A percentile compares a stretch with the other conserved stretches of the same genome.
Conservation (phyloP, 2,113 vertebrate genomes). For the Cricetomys ansorgei region DNA sequence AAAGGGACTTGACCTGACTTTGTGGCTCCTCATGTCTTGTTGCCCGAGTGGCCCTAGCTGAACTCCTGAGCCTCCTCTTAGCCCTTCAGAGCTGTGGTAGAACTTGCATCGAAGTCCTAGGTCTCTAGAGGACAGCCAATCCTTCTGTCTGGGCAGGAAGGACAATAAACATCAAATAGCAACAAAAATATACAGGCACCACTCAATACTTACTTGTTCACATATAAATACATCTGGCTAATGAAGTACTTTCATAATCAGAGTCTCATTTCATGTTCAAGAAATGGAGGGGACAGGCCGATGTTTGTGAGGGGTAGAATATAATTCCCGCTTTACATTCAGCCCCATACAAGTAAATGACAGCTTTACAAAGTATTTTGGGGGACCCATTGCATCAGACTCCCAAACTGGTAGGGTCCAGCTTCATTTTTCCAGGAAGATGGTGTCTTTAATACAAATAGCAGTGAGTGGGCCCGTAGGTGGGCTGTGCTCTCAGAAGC, state of each 20-base stretch:
- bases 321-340: neutral
- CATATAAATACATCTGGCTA: neutral
- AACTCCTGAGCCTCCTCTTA: neutral
- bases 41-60: too few relatives aligned
- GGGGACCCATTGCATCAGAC: neutral
- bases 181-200: neutral
- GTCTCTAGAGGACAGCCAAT: neutral
- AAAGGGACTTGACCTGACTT: neutral
- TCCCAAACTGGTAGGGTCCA: neutral
- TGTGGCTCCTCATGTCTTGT: neutral
- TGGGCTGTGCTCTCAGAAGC: neutral
- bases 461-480: neutral
- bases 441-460: neutral
- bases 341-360: neutral
- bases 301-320: fast-evolving
- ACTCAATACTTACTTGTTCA: neutral
- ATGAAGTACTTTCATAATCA: neutral
- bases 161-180: neutral
- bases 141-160: neutral
- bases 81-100: neutral
- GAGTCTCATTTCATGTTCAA: neutral
- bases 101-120: neutral
- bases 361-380: neutral
- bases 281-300: neutral
- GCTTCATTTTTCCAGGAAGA: neutral